These are phyloP conservation scores for Macroramphosus scolopax DNA, from an alignment of 2,797 vertebrate species.

Conservation along the genomic window DNA sequence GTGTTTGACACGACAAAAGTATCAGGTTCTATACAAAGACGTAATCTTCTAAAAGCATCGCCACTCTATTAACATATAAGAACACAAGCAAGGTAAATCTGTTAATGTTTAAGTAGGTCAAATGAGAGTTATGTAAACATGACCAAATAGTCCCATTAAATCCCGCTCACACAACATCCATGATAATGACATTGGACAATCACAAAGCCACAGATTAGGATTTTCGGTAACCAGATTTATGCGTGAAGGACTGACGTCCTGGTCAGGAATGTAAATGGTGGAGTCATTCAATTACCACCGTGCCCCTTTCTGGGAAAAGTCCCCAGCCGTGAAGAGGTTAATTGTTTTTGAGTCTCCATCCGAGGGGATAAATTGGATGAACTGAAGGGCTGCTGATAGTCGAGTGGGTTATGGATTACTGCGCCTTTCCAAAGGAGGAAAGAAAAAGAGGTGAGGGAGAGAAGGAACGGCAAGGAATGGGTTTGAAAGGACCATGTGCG, in stretches of 20 bases:
- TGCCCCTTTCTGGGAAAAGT: constrained; percentile 70
- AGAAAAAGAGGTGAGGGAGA: constrained; percentile 47
- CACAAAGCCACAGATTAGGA: constrained; percentile 62
- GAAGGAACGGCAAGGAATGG: constrained; percentile 44
- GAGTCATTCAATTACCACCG: constrained; percentile 68
- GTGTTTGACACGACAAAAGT: constrained; percentile 5
- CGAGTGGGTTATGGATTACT: constrained; percentile 88
- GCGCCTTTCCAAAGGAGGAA: constrained; percentile 58
- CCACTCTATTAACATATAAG: too few relatives aligned
- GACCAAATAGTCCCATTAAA: constrained; percentile 45
- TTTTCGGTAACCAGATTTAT: constrained; percentile 69
- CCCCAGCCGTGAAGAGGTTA: constrained; percentile 79
- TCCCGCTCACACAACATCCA: constrained; percentile 34
- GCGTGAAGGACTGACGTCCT: constrained; percentile 66
- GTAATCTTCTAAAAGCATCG: too few relatives aligned
- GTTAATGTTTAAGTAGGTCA: constrained; percentile 43
- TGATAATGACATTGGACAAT: constrained; percentile 58
- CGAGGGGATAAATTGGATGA: constrained; percentile 75
- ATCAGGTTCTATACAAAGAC: constrained; percentile 6
- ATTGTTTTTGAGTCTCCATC: constrained; percentile 83
- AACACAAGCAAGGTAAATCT: constrained; percentile 25
- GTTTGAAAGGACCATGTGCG: constrained; percentile 74
- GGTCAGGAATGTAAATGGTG: constrained; percentile 69
- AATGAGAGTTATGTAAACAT: constrained; percentile 38
- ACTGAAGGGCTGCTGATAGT: constrained; percentile 76